phyloP scores from a whole-genome alignment of 2,888 invertebrate species.

The Prosapia bicincta region DNA sequence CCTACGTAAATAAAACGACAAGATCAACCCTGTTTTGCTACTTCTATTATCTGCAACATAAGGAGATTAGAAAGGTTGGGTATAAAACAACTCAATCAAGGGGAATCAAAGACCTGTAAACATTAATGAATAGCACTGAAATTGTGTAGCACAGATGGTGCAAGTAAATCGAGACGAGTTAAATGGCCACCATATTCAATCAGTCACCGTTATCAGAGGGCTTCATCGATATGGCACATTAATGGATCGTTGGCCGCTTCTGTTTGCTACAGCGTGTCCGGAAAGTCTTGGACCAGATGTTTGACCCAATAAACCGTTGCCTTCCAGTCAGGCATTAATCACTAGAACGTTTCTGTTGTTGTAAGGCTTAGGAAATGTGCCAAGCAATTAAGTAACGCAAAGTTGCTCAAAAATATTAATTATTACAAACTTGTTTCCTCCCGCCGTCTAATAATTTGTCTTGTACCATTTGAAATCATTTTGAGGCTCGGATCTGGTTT shows the following conservation, averaged over 20 bases:
- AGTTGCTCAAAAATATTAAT: conserved; percentile 16
- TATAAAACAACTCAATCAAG: too few relatives aligned
- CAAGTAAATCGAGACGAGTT: background rate
- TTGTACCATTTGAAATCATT: conserved; percentile 23
- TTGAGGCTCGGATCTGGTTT: conserved; percentile 17
- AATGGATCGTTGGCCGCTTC: background rate
- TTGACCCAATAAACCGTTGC: background rate
- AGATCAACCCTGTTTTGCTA: too few relatives aligned
- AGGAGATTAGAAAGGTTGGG: too few relatives aligned
- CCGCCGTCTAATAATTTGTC: conserved; percentile 19
- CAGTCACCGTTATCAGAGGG: background rate
- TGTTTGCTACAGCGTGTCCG: background rate
- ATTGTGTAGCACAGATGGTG: too few relatives aligned
- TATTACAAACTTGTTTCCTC: conserved; percentile 16
- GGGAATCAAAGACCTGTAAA: too few relatives aligned
- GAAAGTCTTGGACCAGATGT: background rate
- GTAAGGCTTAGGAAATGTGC: background rate
- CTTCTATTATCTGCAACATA: too few relatives aligned
- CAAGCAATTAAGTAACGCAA: background rate
- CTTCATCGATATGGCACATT: background rate
- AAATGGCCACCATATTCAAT: background rate
- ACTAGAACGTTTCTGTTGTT: background rate
- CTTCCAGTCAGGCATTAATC: background rate
- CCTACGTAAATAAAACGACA: too few relatives aligned
- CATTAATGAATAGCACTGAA: too few relatives aligned